Base-by-base conservation (phyloP, 1,140 invertebrate genomes). In the Aradophagus sp. region DNA sequence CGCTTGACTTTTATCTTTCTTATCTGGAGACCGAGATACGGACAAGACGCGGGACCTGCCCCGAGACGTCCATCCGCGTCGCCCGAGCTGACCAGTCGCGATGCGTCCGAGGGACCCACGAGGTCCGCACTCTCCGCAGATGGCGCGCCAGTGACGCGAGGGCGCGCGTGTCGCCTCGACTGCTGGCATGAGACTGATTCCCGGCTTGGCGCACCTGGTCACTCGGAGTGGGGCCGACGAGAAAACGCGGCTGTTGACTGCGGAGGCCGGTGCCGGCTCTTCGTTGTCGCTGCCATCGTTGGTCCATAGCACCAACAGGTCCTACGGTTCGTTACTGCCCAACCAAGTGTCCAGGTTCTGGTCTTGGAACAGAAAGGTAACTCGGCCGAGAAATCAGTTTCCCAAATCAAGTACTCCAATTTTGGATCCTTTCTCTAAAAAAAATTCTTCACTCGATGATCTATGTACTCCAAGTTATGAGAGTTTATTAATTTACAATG, bases 331-430 rank as follows among this genome's bases (percentile, higher is more conserved):
- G 0, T 52, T 79, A 56, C 74, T 75, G 1, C 74, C 74, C 2
- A 74, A 80, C 47, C 56, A 59, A 15, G 62, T 84, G 16, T 79
- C 74, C 13, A 78, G 78, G 3, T 66, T 85, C 27, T 84, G 84
- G 82, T 81, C 73, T 47, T 72, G 74, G 47, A 82, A 77, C 31
- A 81, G 66, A 62, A 79, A 84, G 81, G 83, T 84, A 82, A 45
- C n/a, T n/a, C n/a, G n/a, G n/a, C n/a, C n/a, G n/a, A n/a, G n/a
- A n/a, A n/a, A n/a, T n/a, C n/a, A n/a, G 34, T 23, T 23, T 23
- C 20, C n/a, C n/a, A n/a, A n/a, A n/a, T n/a, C n/a, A n/a, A n/a
- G n/a, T n/a, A n/a, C n/a, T n/a, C n/a, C n/a, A n/a, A n/a, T n/a
- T n/a, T n/a, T n/a, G n/a, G n/a, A n/a, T n/a, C n/a, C n/a, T n/a